Conservation (phyloP, 2,113 vertebrate genomes). For the Phylloscopus trochiloides region DNA sequence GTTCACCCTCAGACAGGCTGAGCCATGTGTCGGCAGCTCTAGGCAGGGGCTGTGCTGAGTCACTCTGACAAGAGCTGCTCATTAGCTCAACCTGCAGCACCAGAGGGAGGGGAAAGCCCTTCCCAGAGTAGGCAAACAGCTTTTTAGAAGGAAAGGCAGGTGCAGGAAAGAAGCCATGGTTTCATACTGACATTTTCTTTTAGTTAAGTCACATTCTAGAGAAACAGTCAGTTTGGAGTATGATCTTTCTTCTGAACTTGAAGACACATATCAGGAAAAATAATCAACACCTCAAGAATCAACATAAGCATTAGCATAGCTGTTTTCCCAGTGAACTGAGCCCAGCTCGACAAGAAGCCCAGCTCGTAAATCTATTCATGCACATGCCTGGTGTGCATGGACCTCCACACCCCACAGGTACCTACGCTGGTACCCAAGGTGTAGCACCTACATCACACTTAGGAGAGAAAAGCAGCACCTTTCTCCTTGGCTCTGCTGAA, state of each 20-base stretch:
- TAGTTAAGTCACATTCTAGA: neutral
- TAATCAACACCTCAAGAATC: neutral
- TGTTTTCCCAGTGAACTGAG: neutral
- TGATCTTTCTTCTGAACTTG: neutral
- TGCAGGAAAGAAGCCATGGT: neutral
- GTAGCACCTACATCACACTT: neutral
- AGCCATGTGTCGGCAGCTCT: neutral
- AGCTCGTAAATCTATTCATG: no score
- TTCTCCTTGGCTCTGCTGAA: neutral
- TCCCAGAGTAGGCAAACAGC: neutral
- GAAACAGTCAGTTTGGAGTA: neutral
- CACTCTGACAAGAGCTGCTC: constrained; percentile 44
- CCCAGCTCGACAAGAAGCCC: neutral
- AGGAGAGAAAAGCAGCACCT: neutral
- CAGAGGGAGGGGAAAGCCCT: constrained; percentile 20
- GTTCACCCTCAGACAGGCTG: neutral
- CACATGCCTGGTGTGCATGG: accelerated
- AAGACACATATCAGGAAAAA: neutral
- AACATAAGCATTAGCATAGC: neutral
- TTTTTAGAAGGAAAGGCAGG: neutral
- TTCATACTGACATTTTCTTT: neutral
- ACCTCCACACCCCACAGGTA: neutral
- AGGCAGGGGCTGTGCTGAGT: constrained; percentile 49
- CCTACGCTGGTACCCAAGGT: accelerated
- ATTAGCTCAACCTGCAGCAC: constrained; percentile 24